Evolutionary conservation across 2,797 vertebrate species (phyloP).

Genomic region (Rhyacichthys aspro): DNA sequence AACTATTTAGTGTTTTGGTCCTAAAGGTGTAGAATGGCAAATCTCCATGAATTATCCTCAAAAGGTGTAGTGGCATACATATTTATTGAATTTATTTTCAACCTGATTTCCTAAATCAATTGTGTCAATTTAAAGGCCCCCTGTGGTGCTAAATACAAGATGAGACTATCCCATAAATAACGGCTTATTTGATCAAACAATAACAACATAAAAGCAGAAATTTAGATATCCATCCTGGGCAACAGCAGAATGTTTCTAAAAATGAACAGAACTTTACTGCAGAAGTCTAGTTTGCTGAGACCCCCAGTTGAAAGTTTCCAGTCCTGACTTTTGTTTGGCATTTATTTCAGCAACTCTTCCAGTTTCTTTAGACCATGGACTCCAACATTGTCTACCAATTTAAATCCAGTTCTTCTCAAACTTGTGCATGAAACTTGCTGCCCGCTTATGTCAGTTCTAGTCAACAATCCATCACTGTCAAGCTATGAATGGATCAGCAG

Average conservation of each 20-base stretch:
- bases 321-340: slow-evolving; percentile 16
- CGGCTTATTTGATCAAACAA: not conserved
- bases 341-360: no score
- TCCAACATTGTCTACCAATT: slow-evolving; percentile 40
- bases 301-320: not conserved
- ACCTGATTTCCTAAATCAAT: no score
- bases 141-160: no score
- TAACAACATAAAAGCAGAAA: slow-evolving; percentile 2
- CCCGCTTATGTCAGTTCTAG: slow-evolving; percentile 70
- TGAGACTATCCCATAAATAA: not conserved
- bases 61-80: no score
- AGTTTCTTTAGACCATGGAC: slow-evolving; percentile 33
- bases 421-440: slow-evolving; percentile 54
- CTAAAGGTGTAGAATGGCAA: no score
- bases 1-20: not conserved
- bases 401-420: slow-evolving; percentile 35
- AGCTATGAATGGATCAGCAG: slow-evolving; percentile 71
- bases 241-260: no score
- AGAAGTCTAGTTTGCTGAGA: not conserved
- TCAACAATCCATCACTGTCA: slow-evolving; percentile 77
- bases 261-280: no score
- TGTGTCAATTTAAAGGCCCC: no score
- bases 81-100: no score
- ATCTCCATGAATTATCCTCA: no score
- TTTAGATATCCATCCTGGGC: no score